A percentile compares a stretch with the other conserved stretches of the same genome.
Evolutionary conservation across 2,113 vertebrate species (phyloP).

Genomic region (Pluvianellus socialis): DNA sequence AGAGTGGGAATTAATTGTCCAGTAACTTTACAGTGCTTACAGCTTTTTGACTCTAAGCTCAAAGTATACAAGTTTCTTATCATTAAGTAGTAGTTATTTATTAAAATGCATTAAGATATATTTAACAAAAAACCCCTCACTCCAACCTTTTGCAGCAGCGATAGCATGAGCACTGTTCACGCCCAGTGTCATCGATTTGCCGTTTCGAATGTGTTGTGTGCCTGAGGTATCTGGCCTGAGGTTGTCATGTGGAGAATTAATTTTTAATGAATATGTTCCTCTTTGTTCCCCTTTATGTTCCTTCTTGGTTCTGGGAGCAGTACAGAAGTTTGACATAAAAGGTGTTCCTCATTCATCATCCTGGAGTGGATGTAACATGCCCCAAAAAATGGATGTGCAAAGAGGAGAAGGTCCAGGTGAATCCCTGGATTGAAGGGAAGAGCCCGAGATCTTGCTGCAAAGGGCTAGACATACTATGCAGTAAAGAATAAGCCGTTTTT

Average conservation of each 20-base stretch:
- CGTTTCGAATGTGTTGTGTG: neutral
- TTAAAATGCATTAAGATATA: neutral
- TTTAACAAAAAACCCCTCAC: neutral
- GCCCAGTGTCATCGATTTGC: neutral
- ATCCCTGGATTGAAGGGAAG: neutral
- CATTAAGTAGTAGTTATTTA: neutral
- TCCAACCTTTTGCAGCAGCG: neutral
- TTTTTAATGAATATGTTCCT: neutral
- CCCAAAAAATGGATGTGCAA: neutral
- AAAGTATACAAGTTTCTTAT: neutral
- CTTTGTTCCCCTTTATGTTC: neutral
- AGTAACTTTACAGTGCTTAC: neutral
- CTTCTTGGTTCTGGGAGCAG: neutral
- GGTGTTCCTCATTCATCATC: neutral
- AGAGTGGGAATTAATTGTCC: neutral
- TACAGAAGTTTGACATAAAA: neutral
- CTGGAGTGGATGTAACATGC: neutral
- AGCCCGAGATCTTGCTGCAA: neutral
- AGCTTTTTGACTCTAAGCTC: neutral
- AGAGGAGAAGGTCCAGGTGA: neutral
- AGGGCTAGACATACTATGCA: neutral
- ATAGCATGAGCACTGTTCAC: neutral
- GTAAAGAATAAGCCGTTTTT: neutral
- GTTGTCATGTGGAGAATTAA: neutral
- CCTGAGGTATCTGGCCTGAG: neutral